Evolutionary conservation across 2,113 vertebrate species (phyloP).

Genomic region (Arvicanthis niloticus): DNA sequence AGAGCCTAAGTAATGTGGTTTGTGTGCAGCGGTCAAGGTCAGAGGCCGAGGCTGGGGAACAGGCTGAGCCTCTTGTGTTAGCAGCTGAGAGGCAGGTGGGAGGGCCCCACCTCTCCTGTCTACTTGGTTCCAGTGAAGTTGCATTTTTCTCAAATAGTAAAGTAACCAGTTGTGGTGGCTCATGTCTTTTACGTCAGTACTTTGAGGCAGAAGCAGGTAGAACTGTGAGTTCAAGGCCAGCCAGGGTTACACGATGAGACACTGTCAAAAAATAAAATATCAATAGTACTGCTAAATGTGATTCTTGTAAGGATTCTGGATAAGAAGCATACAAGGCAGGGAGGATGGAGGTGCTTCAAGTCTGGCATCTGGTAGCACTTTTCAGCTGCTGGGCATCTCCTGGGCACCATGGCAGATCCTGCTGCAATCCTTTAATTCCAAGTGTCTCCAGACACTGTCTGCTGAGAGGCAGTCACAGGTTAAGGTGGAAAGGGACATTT

Average conservation of each 20-base stretch:
- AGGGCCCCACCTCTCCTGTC: neutral
- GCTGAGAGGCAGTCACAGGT: neutral
- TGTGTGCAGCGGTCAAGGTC: neutral
- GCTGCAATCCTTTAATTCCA: neutral
- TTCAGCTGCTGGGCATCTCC: neutral
- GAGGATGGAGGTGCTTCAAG: neutral
- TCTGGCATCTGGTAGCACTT: neutral
- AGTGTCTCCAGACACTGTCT: neutral
- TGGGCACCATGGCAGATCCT: neutral
- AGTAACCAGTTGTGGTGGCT: neutral
- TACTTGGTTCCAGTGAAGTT: neutral
- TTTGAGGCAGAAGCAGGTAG: neutral
- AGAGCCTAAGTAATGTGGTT: neutral
- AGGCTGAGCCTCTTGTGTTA: neutral
- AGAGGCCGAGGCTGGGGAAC: neutral
- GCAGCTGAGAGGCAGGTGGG: neutral
- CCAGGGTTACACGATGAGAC: neutral
- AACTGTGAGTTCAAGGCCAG: neutral
- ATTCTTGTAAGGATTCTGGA: neutral
- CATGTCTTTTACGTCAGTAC: neutral
- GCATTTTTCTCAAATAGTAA: neutral
- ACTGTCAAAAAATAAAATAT: neutral
- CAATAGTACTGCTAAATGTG: neutral
- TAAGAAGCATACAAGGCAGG: neutral
- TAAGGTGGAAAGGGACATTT: neutral